Evolutionary conservation across 2,113 vertebrate genomes (phyloP).

Genomic region (Heteronetta atricapilla): DNA sequence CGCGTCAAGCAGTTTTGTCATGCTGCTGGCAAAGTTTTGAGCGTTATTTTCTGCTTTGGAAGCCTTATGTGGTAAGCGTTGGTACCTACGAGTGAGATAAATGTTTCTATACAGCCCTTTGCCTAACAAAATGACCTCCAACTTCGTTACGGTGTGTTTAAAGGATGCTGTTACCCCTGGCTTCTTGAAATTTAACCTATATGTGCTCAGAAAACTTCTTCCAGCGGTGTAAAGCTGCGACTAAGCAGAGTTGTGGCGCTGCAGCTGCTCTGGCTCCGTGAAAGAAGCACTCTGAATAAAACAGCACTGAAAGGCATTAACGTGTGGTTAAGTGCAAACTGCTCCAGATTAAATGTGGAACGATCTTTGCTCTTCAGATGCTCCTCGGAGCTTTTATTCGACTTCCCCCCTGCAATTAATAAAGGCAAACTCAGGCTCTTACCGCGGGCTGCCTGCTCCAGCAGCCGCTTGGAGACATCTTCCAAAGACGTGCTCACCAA

Average conservation of each 20-base stretch:
- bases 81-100: neutral
- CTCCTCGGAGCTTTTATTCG: constrained; percentile 4
- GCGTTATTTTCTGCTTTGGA: fast-evolving
- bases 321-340: fast-evolving
- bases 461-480: neutral
- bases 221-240: neutral
- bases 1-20: fast-evolving
- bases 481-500: neutral
- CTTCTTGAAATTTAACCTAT: neutral
- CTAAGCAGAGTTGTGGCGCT: neutral
- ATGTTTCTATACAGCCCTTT: neutral
- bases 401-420: constrained; percentile 50
- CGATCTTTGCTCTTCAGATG: neutral
- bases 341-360: neutral
- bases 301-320: neutral
- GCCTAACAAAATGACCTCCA: neutral
- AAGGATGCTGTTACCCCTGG: neutral
- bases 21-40: neutral
- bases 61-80: neutral
- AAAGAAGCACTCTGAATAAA: neutral
- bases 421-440: neutral
- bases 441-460: neutral
- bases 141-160: fast-evolving
- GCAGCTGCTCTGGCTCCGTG: no score
- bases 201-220: neutral